These are phyloP conservation scores for Drosophila greeni DNA, from an alignment of 2,888 invertebrate species.

Conservation along the genomic window DNA sequence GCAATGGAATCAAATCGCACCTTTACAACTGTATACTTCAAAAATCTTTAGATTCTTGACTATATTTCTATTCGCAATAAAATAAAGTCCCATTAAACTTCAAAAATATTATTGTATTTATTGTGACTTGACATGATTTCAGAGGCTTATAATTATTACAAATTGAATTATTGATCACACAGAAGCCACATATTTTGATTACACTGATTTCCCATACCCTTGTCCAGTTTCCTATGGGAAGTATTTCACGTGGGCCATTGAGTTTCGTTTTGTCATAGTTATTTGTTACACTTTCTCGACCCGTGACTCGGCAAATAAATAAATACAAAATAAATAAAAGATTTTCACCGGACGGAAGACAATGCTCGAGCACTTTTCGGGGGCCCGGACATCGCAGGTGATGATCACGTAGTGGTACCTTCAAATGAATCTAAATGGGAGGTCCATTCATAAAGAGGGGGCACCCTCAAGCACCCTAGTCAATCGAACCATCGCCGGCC, in stretches of 20 bases:
- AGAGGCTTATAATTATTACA: not conserved
- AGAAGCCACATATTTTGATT: constrained; percentile 2
- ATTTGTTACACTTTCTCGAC: constrained; percentile 61
- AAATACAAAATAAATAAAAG: constrained; percentile 19
- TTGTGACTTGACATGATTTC: not conserved
- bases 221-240: not conserved
- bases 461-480: constrained; percentile 27
- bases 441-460: constrained; percentile 40
- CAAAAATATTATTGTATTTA: not conserved
- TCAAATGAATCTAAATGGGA: constrained; percentile 13
- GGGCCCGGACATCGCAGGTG: constrained; percentile 16
- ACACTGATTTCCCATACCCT: not conserved
- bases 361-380: constrained; percentile 18
- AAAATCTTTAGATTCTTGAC: not conserved
- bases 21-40: too few relatives aligned
- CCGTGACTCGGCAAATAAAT: constrained; percentile 45
- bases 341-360: constrained; percentile 30
- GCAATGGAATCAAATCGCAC: too few relatives aligned
- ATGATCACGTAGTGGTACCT: constrained; percentile 25
- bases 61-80: too few relatives aligned
- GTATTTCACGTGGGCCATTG: not conserved
- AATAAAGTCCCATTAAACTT: not conserved
- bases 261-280: constrained; percentile 43
- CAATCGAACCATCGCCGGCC: constrained; percentile 14
- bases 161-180: constrained; percentile 1